Conservation (phyloP, 2,113 vertebrate species). For the Podilymbus podiceps region DNA sequence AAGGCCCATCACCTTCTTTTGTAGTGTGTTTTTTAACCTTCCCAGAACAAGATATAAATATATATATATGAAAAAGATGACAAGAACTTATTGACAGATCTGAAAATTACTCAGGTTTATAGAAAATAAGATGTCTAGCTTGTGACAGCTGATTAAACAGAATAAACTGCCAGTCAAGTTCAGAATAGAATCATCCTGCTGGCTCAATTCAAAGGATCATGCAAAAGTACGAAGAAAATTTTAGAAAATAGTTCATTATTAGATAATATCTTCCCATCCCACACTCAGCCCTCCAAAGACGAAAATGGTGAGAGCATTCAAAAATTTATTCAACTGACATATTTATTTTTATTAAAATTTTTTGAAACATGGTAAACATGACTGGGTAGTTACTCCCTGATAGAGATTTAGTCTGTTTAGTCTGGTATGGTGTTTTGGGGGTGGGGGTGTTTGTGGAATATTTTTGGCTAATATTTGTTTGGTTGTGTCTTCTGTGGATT, state of each 20-base stretch:
- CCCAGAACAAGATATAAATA: background rate
- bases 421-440: too few relatives aligned
- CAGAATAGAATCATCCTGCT: background rate
- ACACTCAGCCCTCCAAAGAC: background rate
- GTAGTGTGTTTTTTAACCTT: background rate
- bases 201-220: background rate
- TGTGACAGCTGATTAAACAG: background rate
- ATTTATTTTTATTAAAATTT: background rate
- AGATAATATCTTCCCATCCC: background rate
- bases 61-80: background rate
- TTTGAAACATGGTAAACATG: background rate
- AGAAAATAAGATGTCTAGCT: background rate
- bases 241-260: background rate
- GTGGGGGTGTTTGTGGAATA: too few relatives aligned
- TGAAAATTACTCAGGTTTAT: background rate
- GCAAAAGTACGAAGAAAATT: background rate
- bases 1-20: background rate
- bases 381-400: background rate
- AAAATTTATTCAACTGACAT: background rate
- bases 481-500: too few relatives aligned
- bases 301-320: background rate
- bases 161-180: background rate
- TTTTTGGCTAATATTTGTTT: too few relatives aligned
- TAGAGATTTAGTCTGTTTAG: background rate
- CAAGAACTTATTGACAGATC: background rate